Base-by-base conservation (phyloP, 2,888 invertebrate species). In the Heliconius erato region DNA sequence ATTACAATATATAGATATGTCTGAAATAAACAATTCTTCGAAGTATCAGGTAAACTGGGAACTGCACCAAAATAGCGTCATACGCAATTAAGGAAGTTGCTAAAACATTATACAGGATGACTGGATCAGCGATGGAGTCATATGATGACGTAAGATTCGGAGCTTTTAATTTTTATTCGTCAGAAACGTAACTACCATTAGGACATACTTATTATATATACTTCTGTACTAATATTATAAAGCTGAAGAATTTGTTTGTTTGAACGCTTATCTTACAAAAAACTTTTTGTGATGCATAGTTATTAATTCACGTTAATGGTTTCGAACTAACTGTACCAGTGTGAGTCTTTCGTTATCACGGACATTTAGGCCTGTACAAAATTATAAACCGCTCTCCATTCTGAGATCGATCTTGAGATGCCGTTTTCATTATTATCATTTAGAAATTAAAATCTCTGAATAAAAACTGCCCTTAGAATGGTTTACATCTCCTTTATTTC, bases 71-170 rank as follows among this genome's bases (percentile, higher is more conserved):
- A 16, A 72, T 72, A 40, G 40, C 44, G 14, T 26, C 71, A 44
- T 44, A 9, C 35, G 23, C 28, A 19, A 74, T 54, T 28, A 54
- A 59, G 59, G 35, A 59, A 23, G 28, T 74, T 76, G 76, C 26
- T 72, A 19, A 44, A 72, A 44, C 26, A 26, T 40, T n/a, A 6
- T 19, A 16, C 63, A 76, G 76, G 35, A 63, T 40, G 63, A n/a
- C 7, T 23, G 23, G n/a, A 63, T 7, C 40, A 26, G 16, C 9
- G 26, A 63, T 59, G 2, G 76, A 76, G 59, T 76, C 59, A 76
- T 76, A 35, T 23, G 23, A 76, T 76, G 76, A 76, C 35, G 63
- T 76, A 63, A 76, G 35, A 76, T 63, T 14, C 9, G 3, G 59
- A 76, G n/a, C 7, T 63, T 0, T 76, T 32, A 6, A 63, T 63